phyloP scores from a whole-genome alignment of 2,888 invertebrate genomes.

The Gari tellinella region DNA sequence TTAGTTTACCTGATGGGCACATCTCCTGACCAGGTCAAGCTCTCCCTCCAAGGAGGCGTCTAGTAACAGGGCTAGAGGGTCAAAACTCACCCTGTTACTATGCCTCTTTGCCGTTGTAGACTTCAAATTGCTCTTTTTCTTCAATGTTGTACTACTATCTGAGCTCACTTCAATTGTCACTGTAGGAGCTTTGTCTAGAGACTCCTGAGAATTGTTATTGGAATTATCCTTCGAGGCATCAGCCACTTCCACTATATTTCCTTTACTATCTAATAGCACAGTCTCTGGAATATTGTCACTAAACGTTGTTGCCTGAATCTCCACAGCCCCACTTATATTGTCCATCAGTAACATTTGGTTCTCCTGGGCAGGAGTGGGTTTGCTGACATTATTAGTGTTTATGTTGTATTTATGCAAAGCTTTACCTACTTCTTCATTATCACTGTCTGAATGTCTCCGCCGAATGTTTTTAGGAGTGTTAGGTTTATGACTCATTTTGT shows the following conservation, averaged over 20 bases:
- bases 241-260: conserved; percentile 65
- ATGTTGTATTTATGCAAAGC: conserved; percentile 65
- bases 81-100: conserved; percentile 93
- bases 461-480: conserved; percentile 81
- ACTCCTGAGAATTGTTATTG: conserved; percentile 38
- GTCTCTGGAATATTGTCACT: conserved; percentile 67
- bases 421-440: conserved; percentile 75
- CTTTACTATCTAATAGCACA: conserved; percentile 66
- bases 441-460: conserved; percentile 80
- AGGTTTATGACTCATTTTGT: conserved; percentile 79
- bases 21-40: conserved; percentile 97
- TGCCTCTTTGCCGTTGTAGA: conserved; percentile 80
- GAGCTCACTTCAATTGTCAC: conserved; percentile 49
- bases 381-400: conserved; percentile 35
- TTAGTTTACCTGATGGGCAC: conserved; percentile 90
- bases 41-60: conserved; percentile 99
- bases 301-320: conserved; percentile 70
- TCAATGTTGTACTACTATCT: conserved; percentile 33
- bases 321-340: conserved; percentile 48
- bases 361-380: conserved; percentile 55
- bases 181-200: conserved; percentile 26
- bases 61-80: conserved; percentile 96
- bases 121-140: conserved; percentile 86
- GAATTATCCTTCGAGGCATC: conserved; percentile 47
- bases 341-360: conserved; percentile 55